Conservation (phyloP, 2,113 vertebrate species). For the Microtus montanus region DNA sequence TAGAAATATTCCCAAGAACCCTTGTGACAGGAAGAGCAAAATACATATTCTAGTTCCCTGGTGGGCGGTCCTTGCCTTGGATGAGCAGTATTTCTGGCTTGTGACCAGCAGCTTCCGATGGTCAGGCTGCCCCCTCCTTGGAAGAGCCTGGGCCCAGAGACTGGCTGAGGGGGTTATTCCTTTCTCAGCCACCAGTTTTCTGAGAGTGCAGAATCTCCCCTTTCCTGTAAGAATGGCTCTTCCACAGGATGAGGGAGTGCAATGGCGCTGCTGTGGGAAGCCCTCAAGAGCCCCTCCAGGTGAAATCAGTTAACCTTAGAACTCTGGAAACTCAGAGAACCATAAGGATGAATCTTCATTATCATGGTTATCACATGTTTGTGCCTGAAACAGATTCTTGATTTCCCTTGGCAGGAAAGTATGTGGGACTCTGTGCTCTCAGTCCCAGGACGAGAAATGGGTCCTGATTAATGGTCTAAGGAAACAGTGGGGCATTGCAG, state of each 20-base stretch:
- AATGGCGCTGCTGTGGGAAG: conserved; percentile 50
- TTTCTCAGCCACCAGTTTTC: neutral
- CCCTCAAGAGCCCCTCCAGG: conserved; percentile 43
- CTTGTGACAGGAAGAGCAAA: conserved; percentile 8
- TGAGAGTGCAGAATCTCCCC: neutral
- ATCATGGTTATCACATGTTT: conserved; percentile 51
- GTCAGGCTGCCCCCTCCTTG: neutral
- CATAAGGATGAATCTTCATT: conserved; percentile 76
- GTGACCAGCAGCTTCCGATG: neutral
- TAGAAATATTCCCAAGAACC: conserved; percentile 56
- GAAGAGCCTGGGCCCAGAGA: neutral
- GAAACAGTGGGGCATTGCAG: neutral
- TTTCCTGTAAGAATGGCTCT: conserved; percentile 42
- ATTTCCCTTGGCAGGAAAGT: neutral
- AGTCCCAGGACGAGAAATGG: neutral
- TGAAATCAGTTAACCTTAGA: conserved; percentile 68
- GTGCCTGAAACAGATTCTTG: neutral
- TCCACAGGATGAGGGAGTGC: conserved; percentile 6
- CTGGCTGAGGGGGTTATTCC: neutral
- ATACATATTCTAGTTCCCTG: neutral
- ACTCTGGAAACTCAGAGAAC: conserved; percentile 66
- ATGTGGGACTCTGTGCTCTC: neutral
- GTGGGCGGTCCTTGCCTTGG: neutral
- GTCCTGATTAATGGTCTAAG: neutral
- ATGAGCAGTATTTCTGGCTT: neutral